A percentile compares a stretch with the other conserved stretches of the same genome.
These are phyloP conservation scores for Caenorhabditis uteleia DNA, from an alignment of 2,888 invertebrate genomes.

Conservation along the genomic window DNA sequence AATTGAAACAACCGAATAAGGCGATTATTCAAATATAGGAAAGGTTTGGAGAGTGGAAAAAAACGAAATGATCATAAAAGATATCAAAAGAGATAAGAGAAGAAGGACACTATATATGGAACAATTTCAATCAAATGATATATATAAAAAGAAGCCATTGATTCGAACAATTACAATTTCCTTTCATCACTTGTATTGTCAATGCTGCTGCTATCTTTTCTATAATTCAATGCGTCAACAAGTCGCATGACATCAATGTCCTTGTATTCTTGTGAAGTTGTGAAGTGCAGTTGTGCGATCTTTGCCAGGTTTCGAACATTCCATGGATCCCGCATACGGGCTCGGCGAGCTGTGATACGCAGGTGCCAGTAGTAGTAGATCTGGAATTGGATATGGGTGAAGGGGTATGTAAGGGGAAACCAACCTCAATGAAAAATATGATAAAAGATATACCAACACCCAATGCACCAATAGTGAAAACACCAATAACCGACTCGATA, in stretches of 20 bases:
- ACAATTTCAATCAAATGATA: too few species aligned
- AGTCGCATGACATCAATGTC: constrained; percentile 37
- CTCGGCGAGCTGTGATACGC: constrained; percentile 19
- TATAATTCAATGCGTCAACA: constrained; percentile 15
- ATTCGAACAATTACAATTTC: too few species aligned
- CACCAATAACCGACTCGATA: constrained; percentile 40
- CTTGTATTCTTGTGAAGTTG: constrained; percentile 30
- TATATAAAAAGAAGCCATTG: too few species aligned
- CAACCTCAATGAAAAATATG: constrained; percentile 34
- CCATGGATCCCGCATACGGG: constrained; percentile 29
- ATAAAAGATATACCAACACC: constrained; percentile 31
- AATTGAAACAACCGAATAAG: too few species aligned
- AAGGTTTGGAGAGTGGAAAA: too few species aligned
- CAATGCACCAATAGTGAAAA: constrained; percentile 43
- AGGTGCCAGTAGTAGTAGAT: constrained; percentile 45
- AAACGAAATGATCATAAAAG: too few species aligned
- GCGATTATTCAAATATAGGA: too few species aligned
- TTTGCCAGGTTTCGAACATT: constrained; percentile 28
- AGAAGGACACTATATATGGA: too few species aligned
- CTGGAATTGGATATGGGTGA: constrained; percentile 6
- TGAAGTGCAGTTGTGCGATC: constrained; percentile 41
- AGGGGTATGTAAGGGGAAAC: neutral
- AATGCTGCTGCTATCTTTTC: too few species aligned
- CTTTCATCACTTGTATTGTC: too few species aligned
- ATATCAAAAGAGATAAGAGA: too few species aligned